Evolutionary conservation across 2,888 invertebrate genomes (phyloP), one percentile per base, ranked within the genome.

Genomic region (Drosophila kuntzei): DNA sequence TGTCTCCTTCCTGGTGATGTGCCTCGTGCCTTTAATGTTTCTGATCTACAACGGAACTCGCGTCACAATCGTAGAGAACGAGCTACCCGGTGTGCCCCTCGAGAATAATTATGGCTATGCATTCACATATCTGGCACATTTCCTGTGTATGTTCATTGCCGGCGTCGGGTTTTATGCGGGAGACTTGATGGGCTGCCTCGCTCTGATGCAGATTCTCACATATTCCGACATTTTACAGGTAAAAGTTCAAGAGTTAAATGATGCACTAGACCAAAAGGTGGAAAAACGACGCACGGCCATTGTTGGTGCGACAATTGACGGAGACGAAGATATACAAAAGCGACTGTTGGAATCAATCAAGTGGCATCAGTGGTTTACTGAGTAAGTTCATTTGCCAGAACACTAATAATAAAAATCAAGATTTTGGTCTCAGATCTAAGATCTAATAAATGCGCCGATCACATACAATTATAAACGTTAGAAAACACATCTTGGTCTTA

Each of bases 291-390:
- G 5, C 11, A 1, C n/a, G 0, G 6, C 22, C 0, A 0, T 2
- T 2, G 62, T 80, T 0, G 74, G 74, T 1, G 46, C 36, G 2
- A 16, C 8, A 1, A 7, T 22, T 11, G 27, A 8, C 5, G n/a
- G 37, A 12, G 62, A 49, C 1, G 16, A 46, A 2, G 20, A 37
- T 3, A 29, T 63, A 0, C 39, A 71, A 1, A 6, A 6, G 3
- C n/a, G 63, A 5, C 50, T 81, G 0, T n/a, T 81, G 5, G 87
- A 87, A 9, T 16, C 77, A 5, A 71, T 72, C 12, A 77, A 70
- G 3, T 82, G 81, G 78, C 81, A 82, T 71, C 87, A 82, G n/a
- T 8, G 57, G 0, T 80, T 87, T 11, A 66, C 63, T 0, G 46
- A 59, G 87, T 87, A 54, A 37, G 61, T 37, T n/a, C 7, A 0